Percentiles rank a stretch among this genome's conserved stretches.
Evolutionary conservation across 2,888 invertebrate genomes (phyloP).

Genomic region (Entomobrya proxima): DNA sequence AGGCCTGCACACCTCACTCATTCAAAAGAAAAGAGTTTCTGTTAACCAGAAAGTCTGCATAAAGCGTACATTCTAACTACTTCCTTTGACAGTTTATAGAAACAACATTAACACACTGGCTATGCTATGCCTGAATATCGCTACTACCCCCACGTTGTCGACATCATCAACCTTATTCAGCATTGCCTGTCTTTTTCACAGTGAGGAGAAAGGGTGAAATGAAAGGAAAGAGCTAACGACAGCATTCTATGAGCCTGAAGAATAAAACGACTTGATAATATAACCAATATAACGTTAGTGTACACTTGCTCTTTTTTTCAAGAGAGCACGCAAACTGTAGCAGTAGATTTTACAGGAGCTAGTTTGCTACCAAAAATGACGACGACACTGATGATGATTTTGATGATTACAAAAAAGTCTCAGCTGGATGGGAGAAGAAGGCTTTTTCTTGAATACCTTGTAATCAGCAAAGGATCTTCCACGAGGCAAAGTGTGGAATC

Average conservation of each 20-base stretch:
- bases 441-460: background rate
- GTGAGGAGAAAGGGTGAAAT: background rate
- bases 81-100: too few species aligned
- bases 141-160: background rate
- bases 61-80: too few species aligned
- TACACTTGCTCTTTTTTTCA: slow-evolving; percentile 23
- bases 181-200: background rate
- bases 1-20: too few species aligned
- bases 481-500: background rate
- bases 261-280: too few species aligned
- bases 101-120: too few species aligned
- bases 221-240: slow-evolving; percentile 7
- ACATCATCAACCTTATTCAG: background rate
- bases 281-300: background rate
- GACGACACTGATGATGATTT: slow-evolving; percentile 29
- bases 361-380: slow-evolving; percentile 20
- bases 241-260: background rate
- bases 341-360: too few species aligned
- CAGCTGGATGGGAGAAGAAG: slow-evolving; percentile 16
- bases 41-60: too few species aligned
- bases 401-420: slow-evolving; percentile 39
- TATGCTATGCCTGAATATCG: too few species aligned
- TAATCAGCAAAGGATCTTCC: slow-evolving; percentile 9
- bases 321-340: background rate
- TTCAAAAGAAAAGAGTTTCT: too few species aligned